Evolutionary conservation across 2,113 vertebrate species (phyloP).

Genomic region (Hippolais icterina): DNA sequence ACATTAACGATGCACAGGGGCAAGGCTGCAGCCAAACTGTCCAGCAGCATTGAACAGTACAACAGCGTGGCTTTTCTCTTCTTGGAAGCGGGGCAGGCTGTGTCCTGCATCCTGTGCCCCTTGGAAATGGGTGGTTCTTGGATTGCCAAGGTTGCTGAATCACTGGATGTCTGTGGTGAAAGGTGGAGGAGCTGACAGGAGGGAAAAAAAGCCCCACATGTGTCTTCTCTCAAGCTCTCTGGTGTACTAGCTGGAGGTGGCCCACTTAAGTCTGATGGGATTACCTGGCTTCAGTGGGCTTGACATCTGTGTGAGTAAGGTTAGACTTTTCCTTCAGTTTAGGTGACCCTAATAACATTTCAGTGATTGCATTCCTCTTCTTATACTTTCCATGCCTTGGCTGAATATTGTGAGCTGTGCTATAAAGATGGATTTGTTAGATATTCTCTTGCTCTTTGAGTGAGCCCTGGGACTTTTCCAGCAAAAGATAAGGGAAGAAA

Average conservation of each 20-base stretch:
- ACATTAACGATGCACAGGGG: too few relatives aligned
- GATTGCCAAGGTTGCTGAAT: background rate
- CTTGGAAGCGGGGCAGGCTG: background rate
- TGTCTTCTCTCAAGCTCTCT: background rate
- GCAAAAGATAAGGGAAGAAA: background rate
- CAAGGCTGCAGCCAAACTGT: background rate
- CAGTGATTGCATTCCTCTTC: background rate
- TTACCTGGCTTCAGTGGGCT: slow-evolving; percentile 24
- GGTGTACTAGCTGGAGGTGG: background rate
- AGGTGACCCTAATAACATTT: background rate
- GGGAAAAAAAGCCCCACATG: rapidly evolving
- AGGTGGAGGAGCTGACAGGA: background rate
- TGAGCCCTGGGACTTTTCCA: background rate
- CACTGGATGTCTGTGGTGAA: background rate
- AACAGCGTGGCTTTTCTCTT: background rate
- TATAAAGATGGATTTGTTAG: background rate
- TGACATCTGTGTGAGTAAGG: background rate
- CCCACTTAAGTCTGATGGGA: slow-evolving; percentile 27
- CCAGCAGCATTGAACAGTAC: rapidly evolving
- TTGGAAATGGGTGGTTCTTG: background rate
- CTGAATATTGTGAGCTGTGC: background rate
- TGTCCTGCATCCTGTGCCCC: background rate
- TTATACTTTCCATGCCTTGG: background rate
- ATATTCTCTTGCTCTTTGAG: background rate
- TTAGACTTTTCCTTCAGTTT: background rate